Evolutionary conservation across 2,888 invertebrate species (phyloP).

Genomic region (Brachylomia viminalis): DNA sequence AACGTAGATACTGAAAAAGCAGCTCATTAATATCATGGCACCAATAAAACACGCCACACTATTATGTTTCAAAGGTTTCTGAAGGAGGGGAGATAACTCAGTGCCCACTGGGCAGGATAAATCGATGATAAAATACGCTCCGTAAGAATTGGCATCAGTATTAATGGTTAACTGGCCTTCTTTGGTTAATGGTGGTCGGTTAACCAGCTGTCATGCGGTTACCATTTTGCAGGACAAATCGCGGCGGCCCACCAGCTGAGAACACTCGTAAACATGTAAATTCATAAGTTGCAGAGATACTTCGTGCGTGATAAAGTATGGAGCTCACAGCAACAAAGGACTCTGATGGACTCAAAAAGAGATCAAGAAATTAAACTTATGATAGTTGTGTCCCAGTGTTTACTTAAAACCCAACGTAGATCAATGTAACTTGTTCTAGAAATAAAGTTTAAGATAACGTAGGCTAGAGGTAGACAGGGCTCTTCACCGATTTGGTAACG

Average conservation of each 20-base stretch:
- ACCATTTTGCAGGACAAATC: slow-evolving; percentile 85
- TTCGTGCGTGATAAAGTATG: slow-evolving; percentile 76
- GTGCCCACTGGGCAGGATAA: slow-evolving; percentile 76
- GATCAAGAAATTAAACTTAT: slow-evolving; percentile 46
- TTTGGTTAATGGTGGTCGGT: slow-evolving; percentile 83
- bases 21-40: slow-evolving; percentile 67
- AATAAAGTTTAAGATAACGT: background rate
- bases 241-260: slow-evolving; percentile 85
- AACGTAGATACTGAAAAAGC: slow-evolving; percentile 57
- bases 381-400: slow-evolving; percentile 19
- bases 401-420: background rate
- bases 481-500: slow-evolving; percentile 10
- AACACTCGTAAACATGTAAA: slow-evolving; percentile 86
- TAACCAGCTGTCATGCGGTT: slow-evolving; percentile 84
- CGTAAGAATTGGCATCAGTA: slow-evolving; percentile 75
- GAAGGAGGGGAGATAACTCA: slow-evolving; percentile 82
- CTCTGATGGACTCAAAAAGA: slow-evolving; percentile 49
- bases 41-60: slow-evolving; percentile 76
- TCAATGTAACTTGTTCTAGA: background rate
- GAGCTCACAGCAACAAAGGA: slow-evolving; percentile 60
- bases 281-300: slow-evolving; percentile 81
- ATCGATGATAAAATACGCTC: slow-evolving; percentile 80
- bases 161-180: slow-evolving; percentile 73
- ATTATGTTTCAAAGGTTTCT: slow-evolving; percentile 80
- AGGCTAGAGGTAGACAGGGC: background rate